Conservation (phyloP, 2,888 invertebrate genomes). For the Aphidius colemani region DNA sequence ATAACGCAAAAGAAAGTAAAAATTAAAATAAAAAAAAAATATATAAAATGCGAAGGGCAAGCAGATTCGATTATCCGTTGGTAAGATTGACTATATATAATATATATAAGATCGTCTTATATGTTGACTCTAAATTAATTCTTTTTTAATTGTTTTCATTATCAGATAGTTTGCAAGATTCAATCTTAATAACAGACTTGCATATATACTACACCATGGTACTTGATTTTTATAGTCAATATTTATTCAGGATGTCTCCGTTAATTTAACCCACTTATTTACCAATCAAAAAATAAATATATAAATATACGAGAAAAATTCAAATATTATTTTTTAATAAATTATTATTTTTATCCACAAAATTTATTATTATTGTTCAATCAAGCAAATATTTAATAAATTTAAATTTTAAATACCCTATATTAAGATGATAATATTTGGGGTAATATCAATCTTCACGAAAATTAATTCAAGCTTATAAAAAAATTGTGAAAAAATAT, state of each 20-base stretch:
- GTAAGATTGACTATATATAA: slow-evolving; percentile 1
- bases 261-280: too few species aligned
- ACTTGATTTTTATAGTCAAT: slow-evolving; percentile 25
- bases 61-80: slow-evolving; percentile 29
- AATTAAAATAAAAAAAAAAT: slow-evolving; percentile 1
- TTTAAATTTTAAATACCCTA: not conserved
- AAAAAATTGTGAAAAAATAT: too few species aligned
- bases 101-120: not conserved
- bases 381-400: not conserved
- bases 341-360: not conserved
- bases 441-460: not conserved
- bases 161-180: slow-evolving; percentile 24
- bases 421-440: not conserved
- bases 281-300: too few species aligned
- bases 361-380: not conserved
- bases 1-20: too few species aligned
- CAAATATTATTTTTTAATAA: too few species aligned
- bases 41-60: slow-evolving; percentile 9
- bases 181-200: slow-evolving; percentile 29
- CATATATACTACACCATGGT: slow-evolving; percentile 1
- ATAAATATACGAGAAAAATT: too few species aligned
- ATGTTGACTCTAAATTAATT: slow-evolving; percentile 27
- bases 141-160: slow-evolving; percentile 28
- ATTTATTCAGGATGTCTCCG: slow-evolving; percentile 23
- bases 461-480: too few species aligned